Base-by-base conservation (phyloP, 2,888 invertebrate species). In the Mechanitis messenoides region DNA sequence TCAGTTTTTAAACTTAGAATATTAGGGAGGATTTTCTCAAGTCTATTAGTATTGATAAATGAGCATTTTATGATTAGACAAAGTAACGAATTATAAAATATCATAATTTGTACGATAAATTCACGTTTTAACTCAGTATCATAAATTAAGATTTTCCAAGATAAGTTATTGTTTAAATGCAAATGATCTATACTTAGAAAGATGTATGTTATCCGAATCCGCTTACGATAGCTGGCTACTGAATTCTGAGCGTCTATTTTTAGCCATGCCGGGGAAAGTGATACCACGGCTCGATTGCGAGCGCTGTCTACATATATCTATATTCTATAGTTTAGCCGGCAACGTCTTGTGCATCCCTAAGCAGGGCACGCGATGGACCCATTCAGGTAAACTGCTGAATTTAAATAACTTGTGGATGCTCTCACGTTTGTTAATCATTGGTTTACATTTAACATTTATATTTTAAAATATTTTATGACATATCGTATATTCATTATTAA, bases 241-340 rank as follows among this genome's bases (percentile, higher is more conserved):
- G 75, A 75, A 77, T 76, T 72, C 76, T 74, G 80, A 87, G 87
- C 85, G 78, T 87, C 87, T 89, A 88, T 88, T 88, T 88, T 87
- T 89, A 88, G 88, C 77, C 68, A 71, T 71, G 78, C 83, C 84
- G 79, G 85, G 87, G 83, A 84, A 83, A 85, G 81, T 82, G 79
- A 80, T 80, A 79, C 74, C 74, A 76, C 70, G 71, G 77, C 79
- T 81, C 82, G 78, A 79, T 80, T 83, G 82, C 81, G 81, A 79
- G 78, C 84, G 79, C 78, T 77, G 76, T 74, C 75, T 77, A 73
- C 67, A 73, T 69, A 74, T 73, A 78, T 59, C 55, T 58, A 54
- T 58, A 53, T 50, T 62, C 61, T 66, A 59, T 59, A 64, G 62
- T 50, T 50, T 31, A 55, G 47, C 61, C 68, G 72, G 72, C 79